phyloP scores from a whole-genome alignment of 2,113 vertebrate genomes.

The Rousettus leschenaultii region DNA sequence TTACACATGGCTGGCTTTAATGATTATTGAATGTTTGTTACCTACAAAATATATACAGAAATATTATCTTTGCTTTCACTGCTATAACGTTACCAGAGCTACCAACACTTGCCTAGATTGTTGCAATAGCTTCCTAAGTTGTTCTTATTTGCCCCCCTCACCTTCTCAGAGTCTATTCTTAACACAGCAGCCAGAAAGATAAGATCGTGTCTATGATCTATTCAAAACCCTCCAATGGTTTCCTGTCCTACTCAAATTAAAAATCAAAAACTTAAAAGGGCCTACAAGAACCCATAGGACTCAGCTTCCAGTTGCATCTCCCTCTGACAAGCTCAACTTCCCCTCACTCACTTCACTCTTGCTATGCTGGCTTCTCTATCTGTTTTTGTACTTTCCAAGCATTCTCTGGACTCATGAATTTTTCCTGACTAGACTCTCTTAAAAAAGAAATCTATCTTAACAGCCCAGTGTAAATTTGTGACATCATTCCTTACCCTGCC shows the following conservation, averaged over 20 bases:
- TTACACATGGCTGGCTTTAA: neutral
- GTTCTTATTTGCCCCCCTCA: neutral
- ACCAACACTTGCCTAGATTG: neutral
- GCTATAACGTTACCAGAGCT: neutral
- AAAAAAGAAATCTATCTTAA: neutral
- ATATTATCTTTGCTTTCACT: neutral
- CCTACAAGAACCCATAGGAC: neutral
- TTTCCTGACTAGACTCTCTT: neutral
- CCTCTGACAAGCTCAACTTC: neutral
- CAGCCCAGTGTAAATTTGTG: neutral
- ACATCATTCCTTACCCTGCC: neutral
- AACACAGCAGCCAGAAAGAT: neutral
- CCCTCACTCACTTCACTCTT: neutral
- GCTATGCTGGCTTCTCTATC: neutral
- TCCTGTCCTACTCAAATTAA: neutral
- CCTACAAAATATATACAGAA: neutral
- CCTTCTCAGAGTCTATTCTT: neutral
- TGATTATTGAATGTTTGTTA: neutral
- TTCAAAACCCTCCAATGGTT: neutral
- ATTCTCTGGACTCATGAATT: neutral
- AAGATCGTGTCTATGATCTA: neutral
- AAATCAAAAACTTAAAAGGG: neutral
- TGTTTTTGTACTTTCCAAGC: neutral
- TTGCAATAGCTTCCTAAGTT: neutral
- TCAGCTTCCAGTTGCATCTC: accelerated